A percentile compares a stretch with the other conserved stretches of the same genome.
Evolutionary conservation across 2,888 invertebrate genomes (phyloP).

Genomic region (Muschampia plurimacula): DNA sequence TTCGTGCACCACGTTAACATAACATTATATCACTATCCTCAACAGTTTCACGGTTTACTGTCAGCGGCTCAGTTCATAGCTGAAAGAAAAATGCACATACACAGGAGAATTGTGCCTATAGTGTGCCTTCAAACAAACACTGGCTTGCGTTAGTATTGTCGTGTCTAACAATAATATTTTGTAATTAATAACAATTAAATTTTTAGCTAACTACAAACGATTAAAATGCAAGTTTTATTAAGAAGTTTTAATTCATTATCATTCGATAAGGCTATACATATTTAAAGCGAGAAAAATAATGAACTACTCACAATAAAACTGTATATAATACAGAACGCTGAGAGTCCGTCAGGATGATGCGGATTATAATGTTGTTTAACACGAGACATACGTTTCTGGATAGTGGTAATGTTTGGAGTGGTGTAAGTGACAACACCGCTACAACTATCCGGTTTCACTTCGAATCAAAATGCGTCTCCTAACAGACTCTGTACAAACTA

Average conservation of each 20-base stretch:
- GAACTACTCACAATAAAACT: constrained; percentile 9
- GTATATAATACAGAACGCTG: constrained; percentile 3
- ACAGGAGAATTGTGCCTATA: not conserved
- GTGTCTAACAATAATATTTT: constrained; percentile 31
- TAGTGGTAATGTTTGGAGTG: no score
- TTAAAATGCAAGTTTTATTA: constrained; percentile 33
- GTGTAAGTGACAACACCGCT: no score
- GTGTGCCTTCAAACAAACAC: not conserved
- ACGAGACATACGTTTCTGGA: no score
- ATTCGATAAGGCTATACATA: constrained; percentile 33
- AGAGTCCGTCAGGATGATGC: not conserved
- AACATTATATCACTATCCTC: not conserved
- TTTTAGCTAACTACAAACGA: constrained; percentile 39
- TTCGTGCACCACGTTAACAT: not conserved
- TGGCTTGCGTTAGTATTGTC: constrained; percentile 7
- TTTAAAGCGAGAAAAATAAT: constrained; percentile 32
- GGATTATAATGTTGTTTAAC: no score
- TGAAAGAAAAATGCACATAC: not conserved
- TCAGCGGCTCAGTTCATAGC: not conserved
- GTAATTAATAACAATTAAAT: constrained; percentile 33
- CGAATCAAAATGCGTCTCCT: not conserved
- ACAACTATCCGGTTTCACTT: no score
- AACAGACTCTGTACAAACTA: not conserved
- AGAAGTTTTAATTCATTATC: constrained; percentile 32
- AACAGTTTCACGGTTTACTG: not conserved